phyloP scores from a whole-genome alignment of 2,888 invertebrate genomes.

The Syrphus vitripennis region DNA sequence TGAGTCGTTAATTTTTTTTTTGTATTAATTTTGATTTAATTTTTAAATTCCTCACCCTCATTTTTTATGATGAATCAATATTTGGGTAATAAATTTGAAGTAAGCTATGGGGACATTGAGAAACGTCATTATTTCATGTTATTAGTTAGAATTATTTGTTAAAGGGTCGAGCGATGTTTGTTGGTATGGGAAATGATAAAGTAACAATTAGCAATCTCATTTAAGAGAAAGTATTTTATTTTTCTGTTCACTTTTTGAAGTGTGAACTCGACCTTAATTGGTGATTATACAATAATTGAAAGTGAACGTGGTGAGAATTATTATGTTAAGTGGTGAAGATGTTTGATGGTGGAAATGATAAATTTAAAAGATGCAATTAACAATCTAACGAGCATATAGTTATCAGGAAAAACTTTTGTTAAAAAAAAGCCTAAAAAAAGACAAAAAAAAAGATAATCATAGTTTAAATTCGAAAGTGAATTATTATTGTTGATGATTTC shows the following conservation, averaged over 20 bases:
- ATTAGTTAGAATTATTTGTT: background rate
- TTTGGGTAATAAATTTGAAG: conserved; percentile 57
- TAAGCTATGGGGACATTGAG: background rate
- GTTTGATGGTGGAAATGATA: background rate
- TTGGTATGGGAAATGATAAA: background rate
- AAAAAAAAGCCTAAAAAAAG: background rate
- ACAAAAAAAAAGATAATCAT: background rate
- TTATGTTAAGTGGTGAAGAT: background rate
- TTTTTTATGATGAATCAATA: conserved; percentile 59
- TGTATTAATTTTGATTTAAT: conserved; percentile 30
- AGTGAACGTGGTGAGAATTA: conserved; percentile 5
- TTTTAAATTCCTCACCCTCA: background rate
- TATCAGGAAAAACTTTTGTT: background rate
- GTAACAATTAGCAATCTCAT: background rate
- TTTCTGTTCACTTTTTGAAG: background rate
- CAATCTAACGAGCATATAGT: background rate
- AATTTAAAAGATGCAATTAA: conserved; percentile 1
- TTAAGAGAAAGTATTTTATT: background rate
- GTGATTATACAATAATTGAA: background rate
- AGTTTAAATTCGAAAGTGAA: conserved; percentile 29
- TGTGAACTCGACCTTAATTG: background rate
- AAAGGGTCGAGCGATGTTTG: background rate
- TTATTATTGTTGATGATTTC: conserved; percentile 30
- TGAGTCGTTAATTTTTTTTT: conserved; percentile 45
- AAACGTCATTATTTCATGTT: conserved; percentile 4